Percentiles rank a stretch among this genome's conserved stretches.
Conservation (phyloP, 2,797 vertebrate genomes). For the Chrosomus eos region DNA sequence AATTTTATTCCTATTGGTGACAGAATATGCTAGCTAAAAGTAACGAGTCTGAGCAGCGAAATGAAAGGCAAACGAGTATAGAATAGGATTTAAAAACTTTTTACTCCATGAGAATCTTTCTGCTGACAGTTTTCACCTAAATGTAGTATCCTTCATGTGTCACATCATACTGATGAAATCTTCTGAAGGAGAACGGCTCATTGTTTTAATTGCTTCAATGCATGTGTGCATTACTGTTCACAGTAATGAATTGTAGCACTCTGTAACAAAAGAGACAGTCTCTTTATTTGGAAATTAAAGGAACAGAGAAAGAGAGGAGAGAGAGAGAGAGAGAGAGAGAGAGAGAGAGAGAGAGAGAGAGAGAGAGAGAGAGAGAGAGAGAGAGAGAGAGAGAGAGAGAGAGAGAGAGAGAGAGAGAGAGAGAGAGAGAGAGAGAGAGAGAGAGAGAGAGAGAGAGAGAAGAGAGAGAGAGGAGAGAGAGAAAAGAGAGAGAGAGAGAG, state of each 20-base stretch:
- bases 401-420: background rate
- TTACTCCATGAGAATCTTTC: conserved; percentile 37
- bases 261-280: conserved; percentile 56
- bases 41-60: background rate
- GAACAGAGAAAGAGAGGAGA: background rate
- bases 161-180: conserved; percentile 49
- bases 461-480: background rate
- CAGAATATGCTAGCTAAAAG: background rate
- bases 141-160: conserved; percentile 55
- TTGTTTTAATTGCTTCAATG: conserved; percentile 61
- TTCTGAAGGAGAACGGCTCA: conserved; percentile 60
- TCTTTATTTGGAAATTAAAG: conserved; percentile 39
- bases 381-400: background rate
- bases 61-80: conserved; percentile 30
- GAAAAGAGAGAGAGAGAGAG: background rate
- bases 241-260: conserved; percentile 59
- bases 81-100: conserved; percentile 6
- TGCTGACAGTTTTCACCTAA: conserved; percentile 45
- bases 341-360: background rate
- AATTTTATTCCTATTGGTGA: background rate
- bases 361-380: background rate
- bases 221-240: conserved; percentile 55
- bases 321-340: background rate
- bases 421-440: background rate
- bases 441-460: background rate